phyloP scores from a whole-genome alignment of 2,888 invertebrate genomes.

The Amblyteles armatorius region DNA sequence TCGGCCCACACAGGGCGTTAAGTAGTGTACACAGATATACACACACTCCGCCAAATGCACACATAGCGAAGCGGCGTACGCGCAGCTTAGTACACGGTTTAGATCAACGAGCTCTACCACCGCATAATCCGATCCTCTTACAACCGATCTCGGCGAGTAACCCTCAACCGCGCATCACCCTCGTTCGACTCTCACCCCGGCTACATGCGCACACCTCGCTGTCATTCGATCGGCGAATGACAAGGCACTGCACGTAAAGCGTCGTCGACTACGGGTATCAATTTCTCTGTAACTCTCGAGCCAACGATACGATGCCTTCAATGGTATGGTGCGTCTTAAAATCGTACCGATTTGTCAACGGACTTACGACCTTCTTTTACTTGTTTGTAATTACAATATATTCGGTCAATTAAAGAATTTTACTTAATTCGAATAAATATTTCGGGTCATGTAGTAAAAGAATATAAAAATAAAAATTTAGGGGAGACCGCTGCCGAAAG shows the following conservation, averaged over 20 bases:
- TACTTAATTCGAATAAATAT: background rate
- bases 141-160: slow-evolving; percentile 67
- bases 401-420: background rate
- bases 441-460: background rate
- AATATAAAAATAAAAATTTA: too few relatives aligned
- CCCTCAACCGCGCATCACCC: slow-evolving; percentile 58
- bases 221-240: slow-evolving; percentile 32
- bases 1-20: slow-evolving; percentile 54
- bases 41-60: slow-evolving; percentile 48
- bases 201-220: slow-evolving; percentile 10
- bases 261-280: slow-evolving; percentile 16
- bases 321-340: background rate
- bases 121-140: slow-evolving; percentile 68
- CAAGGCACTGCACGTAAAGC: slow-evolving; percentile 36
- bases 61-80: slow-evolving; percentile 47
- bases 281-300: background rate
- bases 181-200: slow-evolving; percentile 37
- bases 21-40: slow-evolving; percentile 53
- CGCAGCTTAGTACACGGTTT: slow-evolving; percentile 65
- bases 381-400: background rate
- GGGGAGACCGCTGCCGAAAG: too few relatives aligned
- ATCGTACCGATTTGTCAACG: background rate
- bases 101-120: slow-evolving; percentile 60
- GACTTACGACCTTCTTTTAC: background rate
- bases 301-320: background rate